A percentile compares a stretch with the other conserved stretches of the same genome.
These are phyloP conservation scores for Teleogryllus occipitalis DNA, from an alignment of 1,140 invertebrate species.

Conservation along the genomic window DNA sequence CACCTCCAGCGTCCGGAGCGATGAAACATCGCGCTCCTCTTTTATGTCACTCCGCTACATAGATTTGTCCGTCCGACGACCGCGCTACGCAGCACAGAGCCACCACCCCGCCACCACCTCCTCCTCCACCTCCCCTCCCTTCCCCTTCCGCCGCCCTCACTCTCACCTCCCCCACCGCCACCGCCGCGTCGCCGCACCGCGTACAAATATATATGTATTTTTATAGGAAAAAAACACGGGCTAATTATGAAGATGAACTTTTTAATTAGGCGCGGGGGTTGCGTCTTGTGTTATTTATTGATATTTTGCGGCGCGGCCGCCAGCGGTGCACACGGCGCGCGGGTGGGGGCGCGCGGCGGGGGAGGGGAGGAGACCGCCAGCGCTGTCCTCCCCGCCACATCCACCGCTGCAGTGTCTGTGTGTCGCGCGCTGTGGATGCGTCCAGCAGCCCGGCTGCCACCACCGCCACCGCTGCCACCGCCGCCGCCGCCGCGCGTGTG, in stretches of 20 bases:
- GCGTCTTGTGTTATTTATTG: slow-evolving; percentile 15
- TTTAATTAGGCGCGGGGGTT: slow-evolving; percentile 10
- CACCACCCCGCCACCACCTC: neutral
- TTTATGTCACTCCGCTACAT: no score
- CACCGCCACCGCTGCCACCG: neutral
- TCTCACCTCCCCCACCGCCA: neutral
- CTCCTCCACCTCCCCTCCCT: neutral
- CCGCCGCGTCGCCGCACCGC: neutral
- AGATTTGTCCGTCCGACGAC: no score
- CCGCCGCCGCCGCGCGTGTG: neutral
- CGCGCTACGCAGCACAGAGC: neutral
- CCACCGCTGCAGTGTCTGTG: neutral
- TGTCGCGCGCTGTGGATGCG: neutral
- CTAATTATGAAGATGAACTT: slow-evolving; percentile 18
- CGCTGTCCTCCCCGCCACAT: no score
- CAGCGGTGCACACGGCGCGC: neutral
- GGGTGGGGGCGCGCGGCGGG: neutral
- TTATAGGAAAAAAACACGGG: neutral
- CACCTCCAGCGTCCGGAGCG: no score
- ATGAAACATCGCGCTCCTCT: no score
- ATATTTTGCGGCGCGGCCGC: slow-evolving; percentile 3
- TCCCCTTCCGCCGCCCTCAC: neutral
- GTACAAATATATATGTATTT: slow-evolving; percentile 7
- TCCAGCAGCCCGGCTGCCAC: neutral
- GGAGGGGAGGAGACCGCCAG: neutral